Evolutionary conservation across 2,797 vertebrate species (phyloP).

Genomic region (Coreius guichenoti): DNA sequence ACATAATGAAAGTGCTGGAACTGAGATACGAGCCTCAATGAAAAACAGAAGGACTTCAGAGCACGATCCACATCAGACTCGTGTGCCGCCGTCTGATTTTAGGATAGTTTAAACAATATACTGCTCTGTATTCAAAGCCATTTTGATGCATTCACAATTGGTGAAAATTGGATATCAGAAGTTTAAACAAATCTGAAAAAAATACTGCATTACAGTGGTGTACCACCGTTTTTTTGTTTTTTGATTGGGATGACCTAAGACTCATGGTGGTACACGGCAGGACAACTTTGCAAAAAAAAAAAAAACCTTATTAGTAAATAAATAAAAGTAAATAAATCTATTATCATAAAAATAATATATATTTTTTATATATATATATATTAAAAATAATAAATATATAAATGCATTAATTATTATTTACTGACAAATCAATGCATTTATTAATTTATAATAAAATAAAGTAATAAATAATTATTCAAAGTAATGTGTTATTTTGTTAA

Average conservation of each 20-base stretch:
- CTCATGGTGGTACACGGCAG: not conserved
- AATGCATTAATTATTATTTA: not conserved
- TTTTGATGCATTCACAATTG: not conserved
- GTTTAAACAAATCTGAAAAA: not conserved
- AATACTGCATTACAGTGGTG: too few relatives aligned
- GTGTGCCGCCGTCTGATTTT: not conserved
- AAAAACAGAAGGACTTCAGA: conserved; percentile 31
- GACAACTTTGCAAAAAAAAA: not conserved
- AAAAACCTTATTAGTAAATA: not conserved
- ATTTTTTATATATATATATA: not conserved
- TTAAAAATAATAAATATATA: not conserved
- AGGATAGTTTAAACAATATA: not conserved
- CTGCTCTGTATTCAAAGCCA: not conserved
- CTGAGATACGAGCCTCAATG: conserved; percentile 39
- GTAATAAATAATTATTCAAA: not conserved
- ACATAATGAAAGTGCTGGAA: conserved; percentile 56
- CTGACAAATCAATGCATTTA: not conserved
- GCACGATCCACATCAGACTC: conserved; percentile 14
- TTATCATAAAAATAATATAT: not conserved
- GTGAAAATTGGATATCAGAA: not conserved
- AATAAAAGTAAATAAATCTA: not conserved
- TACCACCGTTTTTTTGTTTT: not conserved
- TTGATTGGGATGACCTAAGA: not conserved
- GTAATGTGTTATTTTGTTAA: too few relatives aligned
- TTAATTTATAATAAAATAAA: not conserved